Conservation (phyloP, 2,797 vertebrate genomes). For the Melanogrammus aeglefinus region DNA sequence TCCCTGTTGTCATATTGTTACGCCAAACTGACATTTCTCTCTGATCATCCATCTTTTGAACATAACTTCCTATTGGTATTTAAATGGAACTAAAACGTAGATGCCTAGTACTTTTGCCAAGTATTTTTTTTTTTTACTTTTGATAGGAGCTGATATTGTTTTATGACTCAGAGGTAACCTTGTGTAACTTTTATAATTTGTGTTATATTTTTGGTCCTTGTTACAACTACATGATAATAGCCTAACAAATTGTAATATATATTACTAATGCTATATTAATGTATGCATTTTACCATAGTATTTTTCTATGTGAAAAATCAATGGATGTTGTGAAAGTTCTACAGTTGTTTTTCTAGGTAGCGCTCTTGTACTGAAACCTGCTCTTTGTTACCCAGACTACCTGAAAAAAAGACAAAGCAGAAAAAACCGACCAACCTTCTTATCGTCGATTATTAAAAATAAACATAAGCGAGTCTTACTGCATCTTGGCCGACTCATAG, state of each 20-base stretch:
- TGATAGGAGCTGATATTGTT: constrained; percentile 12
- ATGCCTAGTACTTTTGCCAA: constrained; percentile 48
- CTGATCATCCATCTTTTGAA: constrained; percentile 47
- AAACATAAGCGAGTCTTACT: background rate
- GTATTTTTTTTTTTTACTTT: constrained; percentile 42
- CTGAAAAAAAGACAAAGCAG: constrained; percentile 11
- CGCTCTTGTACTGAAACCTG: background rate
- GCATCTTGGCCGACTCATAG: background rate
- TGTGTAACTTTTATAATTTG: constrained; percentile 71
- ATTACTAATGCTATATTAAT: constrained; percentile 56
- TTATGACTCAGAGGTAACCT: constrained; percentile 68
- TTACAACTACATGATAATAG: constrained; percentile 67
- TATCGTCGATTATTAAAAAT: background rate
- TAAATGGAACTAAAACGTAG: constrained; percentile 51
- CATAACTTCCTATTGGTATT: constrained; percentile 52
- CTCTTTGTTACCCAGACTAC: constrained; percentile 9
- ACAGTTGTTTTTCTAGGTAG: background rate
- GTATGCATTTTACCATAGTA: constrained; percentile 72
- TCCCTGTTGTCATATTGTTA: background rate
- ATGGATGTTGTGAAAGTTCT: constrained; percentile 19
- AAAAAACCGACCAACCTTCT: background rate
- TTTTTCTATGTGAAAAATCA: constrained; percentile 60
- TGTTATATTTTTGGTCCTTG: constrained; percentile 39
- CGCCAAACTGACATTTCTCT: constrained; percentile 20
- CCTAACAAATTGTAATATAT: constrained; percentile 86